phyloP scores from a whole-genome alignment of 2,797 vertebrate genomes.

The Australoheros facetus region DNA sequence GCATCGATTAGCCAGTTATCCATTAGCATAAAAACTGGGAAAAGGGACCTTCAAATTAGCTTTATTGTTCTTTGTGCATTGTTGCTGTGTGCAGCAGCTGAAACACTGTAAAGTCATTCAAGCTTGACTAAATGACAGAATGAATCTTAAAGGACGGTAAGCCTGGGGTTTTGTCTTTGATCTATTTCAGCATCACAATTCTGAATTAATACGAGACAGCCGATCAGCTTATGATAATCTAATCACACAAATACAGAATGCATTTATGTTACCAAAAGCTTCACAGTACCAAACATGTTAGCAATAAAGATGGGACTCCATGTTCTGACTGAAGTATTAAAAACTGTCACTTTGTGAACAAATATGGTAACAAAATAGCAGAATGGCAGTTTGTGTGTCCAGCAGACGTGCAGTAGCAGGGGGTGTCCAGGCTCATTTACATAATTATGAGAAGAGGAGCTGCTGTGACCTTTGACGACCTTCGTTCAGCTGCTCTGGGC shows the following conservation, averaged over 20 bases:
- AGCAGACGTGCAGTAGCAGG: not conserved
- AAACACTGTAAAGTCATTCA: not conserved
- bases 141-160: not conserved
- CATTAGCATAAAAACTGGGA: not conserved
- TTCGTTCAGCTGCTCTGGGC: constrained; percentile 29
- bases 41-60: not conserved
- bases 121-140: not conserved
- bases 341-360: not conserved
- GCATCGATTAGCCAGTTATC: not conserved
- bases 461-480: constrained; percentile 43
- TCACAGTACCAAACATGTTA: not conserved
- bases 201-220: not conserved
- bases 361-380: not conserved
- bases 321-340: not conserved
- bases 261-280: not conserved
- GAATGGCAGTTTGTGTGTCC: not conserved
- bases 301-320: not conserved
- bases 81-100: too few relatives aligned
- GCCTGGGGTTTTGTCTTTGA: not conserved
- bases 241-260: not conserved
- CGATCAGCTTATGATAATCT: not conserved
- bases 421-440: constrained; percentile 17
- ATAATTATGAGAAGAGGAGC: constrained; percentile 32
- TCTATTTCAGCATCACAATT: not conserved
- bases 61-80: not conserved